Conservation (phyloP, 2,888 invertebrate species). For the Coenonympha glycerion region DNA sequence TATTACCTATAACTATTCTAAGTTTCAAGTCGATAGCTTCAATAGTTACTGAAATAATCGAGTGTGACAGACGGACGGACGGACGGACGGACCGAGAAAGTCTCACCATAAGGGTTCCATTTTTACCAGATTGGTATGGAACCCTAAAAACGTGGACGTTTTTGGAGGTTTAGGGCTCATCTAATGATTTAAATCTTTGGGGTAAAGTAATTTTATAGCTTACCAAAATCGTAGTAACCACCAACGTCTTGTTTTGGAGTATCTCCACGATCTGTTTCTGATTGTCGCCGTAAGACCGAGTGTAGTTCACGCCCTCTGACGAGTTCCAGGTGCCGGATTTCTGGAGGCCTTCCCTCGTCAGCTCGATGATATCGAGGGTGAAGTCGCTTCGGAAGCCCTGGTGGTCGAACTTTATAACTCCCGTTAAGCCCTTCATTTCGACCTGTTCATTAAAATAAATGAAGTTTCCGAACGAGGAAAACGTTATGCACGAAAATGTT, state of each 20-base stretch:
- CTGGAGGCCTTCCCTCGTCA: conserved; percentile 87
- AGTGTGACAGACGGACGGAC: no score
- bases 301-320: conserved; percentile 90
- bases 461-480: neutral
- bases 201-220: conserved; percentile 44
- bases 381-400: conserved; percentile 95
- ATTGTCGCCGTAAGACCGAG: conserved; percentile 88
- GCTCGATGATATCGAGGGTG: conserved; percentile 92
- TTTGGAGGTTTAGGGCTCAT: no score
- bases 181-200: no score
- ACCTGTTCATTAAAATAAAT: conserved; percentile 75
- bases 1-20: no score
- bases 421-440: conserved; percentile 94
- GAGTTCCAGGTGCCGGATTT: conserved; percentile 94
- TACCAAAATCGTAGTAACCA: conserved; percentile 94
- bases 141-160: no score
- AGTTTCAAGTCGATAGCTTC: no score
- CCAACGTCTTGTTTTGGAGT: conserved; percentile 92
- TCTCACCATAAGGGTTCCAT: no score
- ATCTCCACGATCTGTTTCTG: conserved; percentile 92
- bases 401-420: conserved; percentile 94
- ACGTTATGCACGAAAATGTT: neutral
- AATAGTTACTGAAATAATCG: no score
- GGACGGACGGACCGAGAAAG: no score
- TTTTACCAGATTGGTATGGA: no score